phyloP scores from a whole-genome alignment of 2,113 vertebrate genomes.

The Cebidichthys violaceus region DNA sequence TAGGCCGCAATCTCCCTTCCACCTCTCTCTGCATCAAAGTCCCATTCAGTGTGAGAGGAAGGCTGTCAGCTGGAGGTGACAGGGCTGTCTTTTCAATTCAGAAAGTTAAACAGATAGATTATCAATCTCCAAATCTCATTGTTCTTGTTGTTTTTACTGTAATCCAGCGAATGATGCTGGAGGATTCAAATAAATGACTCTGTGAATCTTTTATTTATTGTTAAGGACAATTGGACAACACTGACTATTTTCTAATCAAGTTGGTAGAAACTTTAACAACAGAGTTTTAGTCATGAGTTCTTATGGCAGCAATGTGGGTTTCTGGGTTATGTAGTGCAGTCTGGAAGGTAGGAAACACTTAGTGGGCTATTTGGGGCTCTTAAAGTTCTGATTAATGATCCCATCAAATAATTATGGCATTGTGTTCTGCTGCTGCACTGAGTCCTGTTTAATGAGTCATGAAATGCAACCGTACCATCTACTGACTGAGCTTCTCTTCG shows the following conservation, averaged over 20 bases:
- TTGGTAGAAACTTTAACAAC: neutral
- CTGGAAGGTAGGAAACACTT: conserved; percentile 34
- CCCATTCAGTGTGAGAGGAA: conserved; percentile 9
- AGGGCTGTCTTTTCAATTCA: conserved; percentile 12
- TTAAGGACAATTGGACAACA: neutral
- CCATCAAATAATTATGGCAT: conserved; percentile 9
- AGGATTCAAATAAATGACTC: neutral
- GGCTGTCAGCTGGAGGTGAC: conserved; percentile 46
- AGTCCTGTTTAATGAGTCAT: conserved; percentile 20
- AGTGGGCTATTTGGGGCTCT: conserved; percentile 15
- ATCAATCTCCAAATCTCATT: neutral
- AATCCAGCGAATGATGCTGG: neutral
- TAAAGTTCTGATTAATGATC: conserved; percentile 45
- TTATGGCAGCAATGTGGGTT: conserved; percentile 34
- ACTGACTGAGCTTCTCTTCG: conserved; percentile 6
- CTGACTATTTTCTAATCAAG: neutral
- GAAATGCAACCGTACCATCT: neutral
- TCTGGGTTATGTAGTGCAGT: conserved; percentile 46
- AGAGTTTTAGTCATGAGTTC: neutral
- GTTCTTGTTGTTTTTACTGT: neutral
- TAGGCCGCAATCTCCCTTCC: conserved; percentile 19
- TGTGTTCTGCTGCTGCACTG: conserved; percentile 18
- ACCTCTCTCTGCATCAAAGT: conserved; percentile 31
- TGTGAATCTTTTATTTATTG: neutral
- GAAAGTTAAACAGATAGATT: neutral